Evolutionary conservation across 2,113 vertebrate species (phyloP).

Genomic region (Leptosomus discolor): DNA sequence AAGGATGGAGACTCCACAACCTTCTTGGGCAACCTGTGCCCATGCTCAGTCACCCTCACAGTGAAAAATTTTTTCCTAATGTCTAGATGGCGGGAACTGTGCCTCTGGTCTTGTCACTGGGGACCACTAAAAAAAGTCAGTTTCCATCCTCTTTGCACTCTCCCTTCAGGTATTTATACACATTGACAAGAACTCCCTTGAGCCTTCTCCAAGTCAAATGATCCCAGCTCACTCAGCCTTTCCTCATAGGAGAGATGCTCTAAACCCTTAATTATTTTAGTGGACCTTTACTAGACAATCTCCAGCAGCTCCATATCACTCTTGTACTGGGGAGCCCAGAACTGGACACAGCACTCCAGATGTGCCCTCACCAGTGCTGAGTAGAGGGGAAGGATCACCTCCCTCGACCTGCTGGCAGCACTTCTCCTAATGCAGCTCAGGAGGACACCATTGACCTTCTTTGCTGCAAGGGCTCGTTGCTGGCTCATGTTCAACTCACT

Average conservation of each 20-base stretch:
- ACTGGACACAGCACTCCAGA: background rate
- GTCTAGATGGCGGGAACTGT: background rate
- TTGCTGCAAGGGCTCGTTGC: background rate
- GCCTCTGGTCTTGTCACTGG: background rate
- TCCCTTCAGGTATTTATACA: background rate
- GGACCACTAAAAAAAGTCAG: background rate
- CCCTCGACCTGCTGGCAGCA: rapidly evolving
- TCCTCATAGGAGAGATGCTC: background rate
- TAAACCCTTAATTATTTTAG: background rate
- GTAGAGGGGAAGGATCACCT: background rate
- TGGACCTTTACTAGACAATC: background rate
- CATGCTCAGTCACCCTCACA: background rate
- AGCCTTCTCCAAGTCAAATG: background rate
- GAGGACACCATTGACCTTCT: rapidly evolving
- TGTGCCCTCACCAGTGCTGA: background rate
- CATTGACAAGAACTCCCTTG: background rate
- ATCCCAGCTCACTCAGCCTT: background rate
- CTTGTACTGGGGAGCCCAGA: background rate
- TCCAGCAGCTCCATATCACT: background rate
- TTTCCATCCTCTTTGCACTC: background rate
- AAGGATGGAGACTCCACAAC: background rate
- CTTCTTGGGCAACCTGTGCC: background rate
- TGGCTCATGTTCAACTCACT: background rate
- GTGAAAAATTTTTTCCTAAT: background rate
- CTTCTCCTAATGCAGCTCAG: background rate